Percentiles rank a stretch among this genome's conserved stretches.
phyloP scores from a whole-genome alignment of 2,888 invertebrate genomes.

The Drosophila niveifrons region DNA sequence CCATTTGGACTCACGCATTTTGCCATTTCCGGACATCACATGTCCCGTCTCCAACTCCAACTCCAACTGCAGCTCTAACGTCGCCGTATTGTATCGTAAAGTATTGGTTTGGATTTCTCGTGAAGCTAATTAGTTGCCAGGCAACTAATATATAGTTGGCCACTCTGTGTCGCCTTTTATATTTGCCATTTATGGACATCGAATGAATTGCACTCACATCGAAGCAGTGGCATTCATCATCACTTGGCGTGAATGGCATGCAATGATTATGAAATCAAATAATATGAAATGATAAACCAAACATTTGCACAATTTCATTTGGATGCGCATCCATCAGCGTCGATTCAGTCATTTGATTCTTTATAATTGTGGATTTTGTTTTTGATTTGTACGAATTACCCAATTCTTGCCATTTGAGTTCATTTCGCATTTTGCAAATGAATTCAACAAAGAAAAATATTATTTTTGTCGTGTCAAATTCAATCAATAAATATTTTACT shows the following conservation, averaged over 20 bases:
- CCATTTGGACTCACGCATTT: conserved; percentile 57
- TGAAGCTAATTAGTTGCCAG: conserved; percentile 48
- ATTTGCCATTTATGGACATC: conserved; percentile 21
- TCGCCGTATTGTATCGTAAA: background rate
- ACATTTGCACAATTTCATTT: conserved; percentile 35
- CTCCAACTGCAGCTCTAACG: too few relatives aligned
- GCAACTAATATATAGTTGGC: conserved; percentile 22
- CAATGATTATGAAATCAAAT: conserved; percentile 50
- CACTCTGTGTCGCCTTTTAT: conserved; percentile 41
- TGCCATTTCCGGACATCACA: conserved; percentile 57
- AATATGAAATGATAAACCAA: conserved; percentile 33
- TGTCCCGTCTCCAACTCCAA: background rate
- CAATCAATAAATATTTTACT: too few relatives aligned
- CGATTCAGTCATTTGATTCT: background rate
- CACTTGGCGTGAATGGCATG: conserved; percentile 24
- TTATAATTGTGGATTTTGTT: conserved; percentile 11
- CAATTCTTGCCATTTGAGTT: background rate
- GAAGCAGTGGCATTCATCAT: conserved; percentile 30
- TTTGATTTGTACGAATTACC: background rate
- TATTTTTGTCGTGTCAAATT: too few relatives aligned
- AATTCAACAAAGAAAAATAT: background rate
- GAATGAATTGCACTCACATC: conserved; percentile 12
- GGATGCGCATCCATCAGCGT: background rate
- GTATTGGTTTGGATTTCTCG: conserved; percentile 3
- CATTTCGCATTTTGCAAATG: background rate